Base-by-base conservation (phyloP, 2,888 invertebrate genomes). In the Celastrina argiolus region DNA sequence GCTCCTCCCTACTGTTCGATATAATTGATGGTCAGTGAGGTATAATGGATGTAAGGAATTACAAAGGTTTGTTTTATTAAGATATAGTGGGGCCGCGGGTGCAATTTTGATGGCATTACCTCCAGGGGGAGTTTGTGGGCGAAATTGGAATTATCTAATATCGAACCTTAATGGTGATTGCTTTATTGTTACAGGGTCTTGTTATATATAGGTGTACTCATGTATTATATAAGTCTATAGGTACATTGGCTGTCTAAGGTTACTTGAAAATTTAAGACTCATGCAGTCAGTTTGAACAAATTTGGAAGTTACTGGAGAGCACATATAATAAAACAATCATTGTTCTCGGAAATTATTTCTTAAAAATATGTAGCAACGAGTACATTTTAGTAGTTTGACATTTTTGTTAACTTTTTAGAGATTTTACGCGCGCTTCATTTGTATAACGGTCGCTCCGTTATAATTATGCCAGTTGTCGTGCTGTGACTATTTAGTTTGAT, bases 391-490 rank as follows among this genome's bases (percentile, higher is more conserved):
- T n/a, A n/a, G n/a, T n/a, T n/a, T n/a, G n/a, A n/a, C 2, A 1
- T 45, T 45, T 45, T 45, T 45, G 45, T 8, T 12, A 22, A 51
- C 22, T 22, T 51, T 51, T 51, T 22, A 14, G 51, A 51, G 22
- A 26, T 26, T 10, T 51, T 26, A 26, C 22, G 12, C 26, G 26
- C 51, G 51, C 51, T 51, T 22, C 51, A 51, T 51, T 51, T 51
- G 14, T 63, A 22, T 45, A 65, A 70, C 59, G 34, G 63, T 64
- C 45, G 51, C 22, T 65, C 67, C 56, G 18, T 70, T 63, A 67
- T 69, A 34, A 74, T 86, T 86, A 85, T 86, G 85, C 84, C 74
- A 73, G 71, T 73, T 81, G 80, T 88, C 87, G 88, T 88, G 89
- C 82, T 74, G 76, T 74, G 73, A 81, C 83, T 80, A 87, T 88